Percentiles rank a stretch among this genome's conserved stretches.
Conservation (phyloP, 2,113 vertebrate genomes). For the Notiomystis cincta region DNA sequence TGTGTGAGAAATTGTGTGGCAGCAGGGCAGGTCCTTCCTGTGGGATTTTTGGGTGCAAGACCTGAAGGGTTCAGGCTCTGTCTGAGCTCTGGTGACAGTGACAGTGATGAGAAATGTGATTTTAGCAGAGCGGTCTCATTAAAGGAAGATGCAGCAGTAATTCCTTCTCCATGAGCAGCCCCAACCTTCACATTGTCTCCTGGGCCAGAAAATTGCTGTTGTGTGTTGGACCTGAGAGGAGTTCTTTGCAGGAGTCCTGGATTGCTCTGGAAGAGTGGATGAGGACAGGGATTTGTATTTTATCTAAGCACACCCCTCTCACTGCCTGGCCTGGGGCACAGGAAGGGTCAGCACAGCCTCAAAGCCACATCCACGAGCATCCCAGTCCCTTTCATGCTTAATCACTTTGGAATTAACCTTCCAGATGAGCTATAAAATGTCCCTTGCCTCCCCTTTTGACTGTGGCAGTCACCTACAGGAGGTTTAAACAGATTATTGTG, state of each 20-base stretch:
- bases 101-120: not conserved
- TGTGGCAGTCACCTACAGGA: not conserved
- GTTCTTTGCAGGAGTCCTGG: not conserved
- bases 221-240: not conserved
- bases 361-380: not conserved
- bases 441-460: not conserved
- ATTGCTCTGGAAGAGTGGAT: not conserved
- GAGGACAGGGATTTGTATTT: not conserved
- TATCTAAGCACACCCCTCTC: too few species aligned
- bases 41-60: not conserved
- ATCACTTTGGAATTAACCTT: not conserved
- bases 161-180: not conserved
- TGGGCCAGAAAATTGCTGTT: constrained; percentile 15
- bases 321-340: not conserved
- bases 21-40: not conserved
- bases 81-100: not conserved
- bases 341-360: not conserved
- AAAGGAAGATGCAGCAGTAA: not conserved
- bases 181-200: not conserved
- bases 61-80: not conserved
- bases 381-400: not conserved
- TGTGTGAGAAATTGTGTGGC: not conserved
- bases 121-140: not conserved
- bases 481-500: not conserved
- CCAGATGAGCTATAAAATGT: not conserved